Percentiles rank a stretch among this genome's conserved stretches.
Evolutionary conservation across 2,113 vertebrate species (phyloP).

Genomic region (Eupsittula cactorum): DNA sequence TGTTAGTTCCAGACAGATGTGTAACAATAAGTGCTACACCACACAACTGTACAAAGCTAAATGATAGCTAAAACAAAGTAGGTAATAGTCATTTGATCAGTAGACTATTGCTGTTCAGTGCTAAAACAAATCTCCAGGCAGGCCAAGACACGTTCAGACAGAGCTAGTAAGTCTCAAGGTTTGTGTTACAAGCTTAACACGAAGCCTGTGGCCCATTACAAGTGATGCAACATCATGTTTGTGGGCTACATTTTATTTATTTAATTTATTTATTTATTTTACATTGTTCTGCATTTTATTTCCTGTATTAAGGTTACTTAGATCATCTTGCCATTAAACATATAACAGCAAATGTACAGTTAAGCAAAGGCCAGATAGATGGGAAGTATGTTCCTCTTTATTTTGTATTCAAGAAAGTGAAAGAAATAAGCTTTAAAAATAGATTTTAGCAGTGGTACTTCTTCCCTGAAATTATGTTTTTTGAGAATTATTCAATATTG

Average conservation of each 20-base stretch:
- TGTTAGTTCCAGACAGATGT: not conserved
- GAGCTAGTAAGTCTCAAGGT: not conserved
- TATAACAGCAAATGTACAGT: not conserved
- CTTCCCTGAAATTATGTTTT: not conserved
- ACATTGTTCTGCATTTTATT: not conserved
- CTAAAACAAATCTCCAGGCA: not conserved
- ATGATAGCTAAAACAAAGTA: not conserved
- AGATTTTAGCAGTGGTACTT: not conserved
- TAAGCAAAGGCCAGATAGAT: not conserved
- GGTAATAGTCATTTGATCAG: not conserved
- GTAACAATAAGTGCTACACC: not conserved
- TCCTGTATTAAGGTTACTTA: not conserved
- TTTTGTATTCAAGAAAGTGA: not conserved
- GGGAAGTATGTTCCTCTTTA: not conserved
- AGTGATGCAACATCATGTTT: not conserved
- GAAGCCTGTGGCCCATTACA: not conserved
- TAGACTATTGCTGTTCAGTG: not conserved
- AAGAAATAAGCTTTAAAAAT: not conserved
- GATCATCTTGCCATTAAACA: not conserved
- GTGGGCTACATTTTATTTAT: not conserved
- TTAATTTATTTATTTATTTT: not conserved
- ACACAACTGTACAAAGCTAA: not conserved
- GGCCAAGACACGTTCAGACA: not conserved
- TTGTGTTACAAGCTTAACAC: not conserved
- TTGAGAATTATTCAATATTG: not conserved